These are phyloP conservation scores for Narcine bancroftii DNA, from an alignment of 2,113 vertebrate species.

Conservation along the genomic window DNA sequence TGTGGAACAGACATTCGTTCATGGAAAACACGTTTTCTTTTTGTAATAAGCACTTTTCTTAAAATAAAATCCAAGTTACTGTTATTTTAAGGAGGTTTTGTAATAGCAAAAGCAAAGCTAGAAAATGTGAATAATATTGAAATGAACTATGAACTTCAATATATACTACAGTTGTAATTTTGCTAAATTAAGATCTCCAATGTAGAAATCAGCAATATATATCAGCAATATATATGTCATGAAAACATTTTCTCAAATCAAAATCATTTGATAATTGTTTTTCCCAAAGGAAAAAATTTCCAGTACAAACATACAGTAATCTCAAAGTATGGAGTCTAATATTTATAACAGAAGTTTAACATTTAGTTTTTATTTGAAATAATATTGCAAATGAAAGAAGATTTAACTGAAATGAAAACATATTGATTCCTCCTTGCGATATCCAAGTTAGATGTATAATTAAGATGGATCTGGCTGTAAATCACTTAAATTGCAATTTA, in stretches of 20 bases:
- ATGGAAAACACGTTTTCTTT: too few relatives aligned
- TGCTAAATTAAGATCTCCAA: background rate
- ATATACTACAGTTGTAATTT: background rate
- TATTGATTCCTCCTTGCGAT: constrained; percentile 11
- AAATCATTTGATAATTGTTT: background rate
- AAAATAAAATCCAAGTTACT: background rate
- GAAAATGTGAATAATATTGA: background rate
- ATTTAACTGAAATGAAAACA: constrained; percentile 2
- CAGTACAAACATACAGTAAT: background rate
- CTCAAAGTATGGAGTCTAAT: background rate
- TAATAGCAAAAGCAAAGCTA: background rate
- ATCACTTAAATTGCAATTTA: constrained; percentile 24
- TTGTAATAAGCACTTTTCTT: background rate
- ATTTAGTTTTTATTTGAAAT: background rate
- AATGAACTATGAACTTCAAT: background rate
- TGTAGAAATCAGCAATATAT: background rate
- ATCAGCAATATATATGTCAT: background rate
- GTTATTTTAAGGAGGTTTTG: too few relatives aligned
- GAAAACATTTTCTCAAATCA: background rate
- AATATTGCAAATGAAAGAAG: background rate
- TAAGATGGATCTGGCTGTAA: background rate
- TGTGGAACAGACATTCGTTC: background rate
- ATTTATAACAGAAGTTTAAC: too few relatives aligned
- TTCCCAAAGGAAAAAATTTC: background rate
- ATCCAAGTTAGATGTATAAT: background rate